These are phyloP conservation scores for Dinocampus coccinellae DNA, from an alignment of 2,888 invertebrate species.

Conservation along the genomic window DNA sequence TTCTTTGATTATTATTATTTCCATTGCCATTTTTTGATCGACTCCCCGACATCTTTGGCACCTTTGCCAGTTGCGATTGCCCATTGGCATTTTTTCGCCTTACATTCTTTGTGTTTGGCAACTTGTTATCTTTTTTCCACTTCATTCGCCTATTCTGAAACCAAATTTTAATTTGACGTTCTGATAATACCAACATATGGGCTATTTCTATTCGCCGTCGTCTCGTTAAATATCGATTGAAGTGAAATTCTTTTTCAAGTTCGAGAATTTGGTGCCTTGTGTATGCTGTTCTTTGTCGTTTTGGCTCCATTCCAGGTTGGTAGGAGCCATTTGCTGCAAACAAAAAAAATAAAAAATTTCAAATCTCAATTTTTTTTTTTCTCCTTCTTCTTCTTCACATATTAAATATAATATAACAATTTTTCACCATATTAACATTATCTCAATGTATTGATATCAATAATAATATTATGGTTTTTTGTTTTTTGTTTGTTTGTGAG, in stretches of 20 bases:
- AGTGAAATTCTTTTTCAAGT: constrained; percentile 97
- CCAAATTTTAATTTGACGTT: constrained; percentile 92
- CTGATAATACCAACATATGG: constrained; percentile 92
- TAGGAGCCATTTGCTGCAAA: constrained; percentile 87
- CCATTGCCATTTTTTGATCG: constrained; percentile 55
- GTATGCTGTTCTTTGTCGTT: constrained; percentile 96
- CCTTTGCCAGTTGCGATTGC: constrained; percentile 54
- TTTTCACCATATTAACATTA: too few species aligned
- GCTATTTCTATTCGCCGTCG: constrained; percentile 97
- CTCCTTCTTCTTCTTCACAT: too few species aligned
- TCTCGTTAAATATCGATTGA: constrained; percentile 95
- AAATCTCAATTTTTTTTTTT: neutral
- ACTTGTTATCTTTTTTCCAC: constrained; percentile 90
- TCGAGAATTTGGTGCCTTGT: constrained; percentile 98
- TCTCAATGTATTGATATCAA: too few species aligned
- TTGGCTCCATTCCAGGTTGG: constrained; percentile 95
- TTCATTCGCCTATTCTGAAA: constrained; percentile 89
- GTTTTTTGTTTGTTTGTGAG: too few species aligned
- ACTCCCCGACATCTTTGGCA: constrained; percentile 50
- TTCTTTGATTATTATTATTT: constrained; percentile 78
- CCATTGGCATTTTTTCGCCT: constrained; percentile 73
- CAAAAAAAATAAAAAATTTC: constrained; percentile 25
- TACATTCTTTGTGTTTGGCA: constrained; percentile 87
- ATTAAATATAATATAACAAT: too few species aligned
- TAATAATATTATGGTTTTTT: too few species aligned